Conservation (phyloP, 2,113 vertebrate genomes). For the Abramis brama region DNA sequence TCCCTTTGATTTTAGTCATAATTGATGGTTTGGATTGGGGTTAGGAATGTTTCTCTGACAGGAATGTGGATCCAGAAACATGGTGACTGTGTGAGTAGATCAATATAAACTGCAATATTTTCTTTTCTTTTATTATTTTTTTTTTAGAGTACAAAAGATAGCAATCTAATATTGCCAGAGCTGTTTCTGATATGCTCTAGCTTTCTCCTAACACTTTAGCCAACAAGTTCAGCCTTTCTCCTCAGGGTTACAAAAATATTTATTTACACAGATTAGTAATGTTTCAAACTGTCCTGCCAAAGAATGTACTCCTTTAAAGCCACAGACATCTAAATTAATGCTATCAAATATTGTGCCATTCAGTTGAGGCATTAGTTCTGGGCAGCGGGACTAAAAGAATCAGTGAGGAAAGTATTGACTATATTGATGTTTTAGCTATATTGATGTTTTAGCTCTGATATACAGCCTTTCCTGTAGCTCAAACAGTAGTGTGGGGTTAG, state of each 20-base stretch:
- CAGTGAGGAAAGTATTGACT: not conserved
- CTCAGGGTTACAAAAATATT: slow-evolving; percentile 61
- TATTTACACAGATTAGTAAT: slow-evolving; percentile 63
- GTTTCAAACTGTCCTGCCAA: slow-evolving; percentile 75
- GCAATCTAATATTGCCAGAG: not conserved
- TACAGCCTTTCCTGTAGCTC: not conserved
- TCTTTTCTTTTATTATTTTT: no score
- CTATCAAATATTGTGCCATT: slow-evolving; percentile 41
- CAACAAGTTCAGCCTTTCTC: not conserved
- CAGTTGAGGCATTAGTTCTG: not conserved
- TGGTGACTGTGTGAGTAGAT: not conserved
- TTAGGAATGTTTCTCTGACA: not conserved
- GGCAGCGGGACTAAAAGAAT: not conserved
- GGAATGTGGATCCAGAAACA: not conserved
- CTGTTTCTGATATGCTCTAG: not conserved
- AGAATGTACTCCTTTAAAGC: slow-evolving; percentile 59
- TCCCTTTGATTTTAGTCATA: not conserved
- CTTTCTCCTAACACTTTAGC: not conserved
- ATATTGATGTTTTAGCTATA: slow-evolving; percentile 4
- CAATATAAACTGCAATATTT: not conserved
- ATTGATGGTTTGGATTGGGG: slow-evolving; percentile 8
- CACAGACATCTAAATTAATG: slow-evolving; percentile 67
- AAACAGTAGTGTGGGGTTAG: not conserved
- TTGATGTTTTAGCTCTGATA: not conserved
- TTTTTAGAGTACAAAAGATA: not conserved